Base-by-base conservation (phyloP, 2,888 invertebrate species). In the Pimpla rufipes region DNA sequence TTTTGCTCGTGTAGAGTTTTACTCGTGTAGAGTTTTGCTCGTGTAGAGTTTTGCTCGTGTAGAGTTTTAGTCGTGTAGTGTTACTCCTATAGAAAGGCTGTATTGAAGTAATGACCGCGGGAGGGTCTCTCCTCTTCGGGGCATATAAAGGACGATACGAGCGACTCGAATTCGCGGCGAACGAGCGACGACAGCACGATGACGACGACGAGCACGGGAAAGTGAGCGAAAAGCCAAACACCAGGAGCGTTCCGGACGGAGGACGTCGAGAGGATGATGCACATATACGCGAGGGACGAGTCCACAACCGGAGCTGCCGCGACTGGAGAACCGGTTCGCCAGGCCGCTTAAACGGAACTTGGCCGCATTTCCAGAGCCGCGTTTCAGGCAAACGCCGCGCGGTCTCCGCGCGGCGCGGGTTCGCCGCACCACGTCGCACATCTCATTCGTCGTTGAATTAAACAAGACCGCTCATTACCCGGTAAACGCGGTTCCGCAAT, bases 311-410 rank as follows among this genome's bases (percentile, higher is more conserved):
- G 29, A 2, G 29, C 18, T 2, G 16, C 52, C 52, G 18, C n/a
- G n/a, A n/a, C n/a, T 11, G 11, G 23, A 23, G 42, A 45, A 66
- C 66, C 40, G 21, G 45, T 66, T 45, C 23, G n/a, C 21, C 29
- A 10, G 11, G 23, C 42, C 21, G 35, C 66, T 42, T 7, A 66
- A 66, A 66, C 66, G 66, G 66, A 66, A 66, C 66, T 66, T 66
- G 66, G 40, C 66, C 66, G 66, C 66, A 47, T 66, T 66, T 23
- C 66, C n/a, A 21, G 5, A 5, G 5, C n/a, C 42, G 23, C 16
- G 45, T 66, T 66, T 66, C 66, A 45, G 45, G 21, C 40, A 42
- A 59, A 1, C 35, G 66, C 8, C 45, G 21, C 8, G 40, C 66
- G n/a, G 3, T 5, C 35, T 42, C 8, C 45, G 21, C 8, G 40